Base-by-base conservation (phyloP, 2,888 invertebrate species). In the Paralinhomoeus sp. region DNA sequence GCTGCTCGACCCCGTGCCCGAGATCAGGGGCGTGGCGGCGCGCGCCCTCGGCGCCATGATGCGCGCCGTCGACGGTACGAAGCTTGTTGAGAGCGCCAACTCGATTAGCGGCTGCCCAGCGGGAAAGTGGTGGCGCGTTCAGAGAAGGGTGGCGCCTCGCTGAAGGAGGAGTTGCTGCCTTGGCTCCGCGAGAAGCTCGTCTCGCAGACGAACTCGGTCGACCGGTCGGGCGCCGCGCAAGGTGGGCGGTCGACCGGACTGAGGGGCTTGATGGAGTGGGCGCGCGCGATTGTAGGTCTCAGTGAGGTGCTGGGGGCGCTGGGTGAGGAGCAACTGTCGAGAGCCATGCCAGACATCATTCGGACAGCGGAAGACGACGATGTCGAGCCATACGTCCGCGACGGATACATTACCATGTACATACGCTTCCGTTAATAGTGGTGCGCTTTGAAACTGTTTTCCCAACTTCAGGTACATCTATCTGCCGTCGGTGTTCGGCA, bases 121-220 rank as follows among this genome's bases (percentile, higher is more conserved):
- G 15, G 9, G 9, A 9, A 12, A 15, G 31, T 15, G 15, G 18
- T 21, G 40, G 15, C 12, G 9, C 12, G 17, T 35, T 17, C 35
- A 35, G 35, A 21, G 9, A 44, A 24, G 7, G 9, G 48, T 22
- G 46, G 89, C 24, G 89, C 91, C 69, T 75, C 77, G 44, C 82
- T 83, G 59, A 89, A 89, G 65, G 85, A 87, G 62, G 85, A 93
- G 65, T 71, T 97, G 45, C 70, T 97, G 54, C 91, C 93, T 20
- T 97, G 97, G 97, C 70, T 97, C 48, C 93, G 93, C 87, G 80
- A 83, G 66, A 91, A 87, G 2, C 72, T 97, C 34, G 87, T 89
- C 2, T 87, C 87, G 0, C 89, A 91, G 67, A 73, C 76, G 24
- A 85, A 83, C 62, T 82, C 85, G 50, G 97, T 99, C 42, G 89